Base-by-base conservation (phyloP, 2,797 vertebrate genomes). In the Lagodon rhomboides region DNA sequence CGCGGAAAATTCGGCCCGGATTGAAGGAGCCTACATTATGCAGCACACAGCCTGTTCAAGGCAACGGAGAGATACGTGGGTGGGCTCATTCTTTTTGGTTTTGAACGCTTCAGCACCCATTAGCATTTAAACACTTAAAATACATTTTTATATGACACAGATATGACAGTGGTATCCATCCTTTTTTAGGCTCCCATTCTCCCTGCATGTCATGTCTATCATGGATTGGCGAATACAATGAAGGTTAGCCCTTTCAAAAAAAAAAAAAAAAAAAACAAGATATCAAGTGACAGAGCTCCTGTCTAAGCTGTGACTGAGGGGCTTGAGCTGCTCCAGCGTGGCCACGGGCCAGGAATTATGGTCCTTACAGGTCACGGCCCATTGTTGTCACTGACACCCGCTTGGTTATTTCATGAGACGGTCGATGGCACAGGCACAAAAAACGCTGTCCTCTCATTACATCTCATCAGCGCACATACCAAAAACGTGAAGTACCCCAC, bases 341-440 rank as follows among this genome's bases (percentile, higher is more conserved):
- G 78, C 85, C 79, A 76, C 22, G 59, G 84, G 83, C 77, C 30
- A 85, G 75, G 79, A 85, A 87, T 90, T 83, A 82, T 68, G 90
- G 77, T 73, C 82, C 75, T 84, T 51, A 70, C 75, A 78, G 84
- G 85, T 88, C 88, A 87, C 89, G 91, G 55, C 55, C 88, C 74
- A 77, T 93, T 91, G 88, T 89, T 82, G 77, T 79, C 76, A 72
- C 72, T 89, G 91, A 93, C 87, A 92, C 78, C 67, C 84, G 84
- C 79, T 84, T 87, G 67, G 89, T 82, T 78, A 90, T 85, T 90
- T 82, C 76, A 91, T 74, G 81, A 84, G 76, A 84, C 23, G 69
- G 59, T 54, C 71, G 77, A 91, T 68, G 89, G 77, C 72, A 73
- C 44, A 20, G 46, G 77, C 80, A 84, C 87, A 89, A 75, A 84